Evolutionary conservation across 2,797 vertebrate species (phyloP).

Genomic region (Rhodeus uyekii): DNA sequence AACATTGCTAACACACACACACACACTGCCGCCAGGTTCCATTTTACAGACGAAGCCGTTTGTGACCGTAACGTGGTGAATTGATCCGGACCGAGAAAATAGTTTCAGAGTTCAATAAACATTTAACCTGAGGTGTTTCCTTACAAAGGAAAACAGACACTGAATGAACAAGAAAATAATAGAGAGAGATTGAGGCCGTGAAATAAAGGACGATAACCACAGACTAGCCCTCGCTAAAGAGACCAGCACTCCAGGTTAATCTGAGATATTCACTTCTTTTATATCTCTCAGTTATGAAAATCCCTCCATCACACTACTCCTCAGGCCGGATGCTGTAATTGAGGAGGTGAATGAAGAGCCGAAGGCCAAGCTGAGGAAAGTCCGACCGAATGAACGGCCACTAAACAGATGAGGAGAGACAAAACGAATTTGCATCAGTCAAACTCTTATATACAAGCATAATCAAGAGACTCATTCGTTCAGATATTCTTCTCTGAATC

Average conservation of each 20-base stretch:
- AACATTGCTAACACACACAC: slow-evolving; percentile 14
- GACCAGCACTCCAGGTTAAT: slow-evolving; percentile 48
- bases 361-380: not conserved
- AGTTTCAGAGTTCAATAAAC: slow-evolving; percentile 70
- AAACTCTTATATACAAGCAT: not conserved
- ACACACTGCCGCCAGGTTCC: slow-evolving; percentile 46
- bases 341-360: slow-evolving; percentile 32
- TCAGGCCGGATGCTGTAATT: slow-evolving; percentile 21
- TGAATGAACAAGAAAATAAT: slow-evolving; percentile 28
- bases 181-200: slow-evolving; percentile 33
- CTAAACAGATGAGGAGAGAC: not conserved
- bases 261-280: slow-evolving; percentile 43
- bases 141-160: slow-evolving; percentile 34
- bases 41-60: slow-evolving; percentile 60
- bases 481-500: slow-evolving; percentile 17
- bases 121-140: slow-evolving; percentile 65
- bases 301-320: slow-evolving; percentile 28
- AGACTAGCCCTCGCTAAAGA: slow-evolving; percentile 43
- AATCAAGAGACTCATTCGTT: slow-evolving; percentile 25
- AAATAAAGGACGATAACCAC: slow-evolving; percentile 41
- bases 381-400: not conserved
- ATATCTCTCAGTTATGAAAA: slow-evolving; percentile 56
- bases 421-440: not conserved
- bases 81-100: slow-evolving; percentile 67
- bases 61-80: slow-evolving; percentile 48